These are phyloP conservation scores for Drepana arcuata DNA, from an alignment of 1,140 invertebrate species.

Conservation along the genomic window DNA sequence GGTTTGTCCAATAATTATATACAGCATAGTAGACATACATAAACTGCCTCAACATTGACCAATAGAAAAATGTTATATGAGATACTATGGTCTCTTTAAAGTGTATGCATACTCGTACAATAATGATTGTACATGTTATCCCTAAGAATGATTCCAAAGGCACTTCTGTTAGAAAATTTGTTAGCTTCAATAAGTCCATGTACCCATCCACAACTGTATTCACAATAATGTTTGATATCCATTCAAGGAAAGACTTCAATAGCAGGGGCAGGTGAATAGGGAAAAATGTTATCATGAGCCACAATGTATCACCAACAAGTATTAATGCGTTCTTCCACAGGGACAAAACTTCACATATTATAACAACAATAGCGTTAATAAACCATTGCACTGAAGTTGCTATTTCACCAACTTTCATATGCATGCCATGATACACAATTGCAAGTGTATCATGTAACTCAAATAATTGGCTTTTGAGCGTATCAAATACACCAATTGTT, in stretches of 20 bases:
- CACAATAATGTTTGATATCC: constrained; percentile 27
- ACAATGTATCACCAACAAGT: constrained; percentile 45
- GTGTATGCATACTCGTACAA: constrained; percentile 39
- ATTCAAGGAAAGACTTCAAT: constrained; percentile 24
- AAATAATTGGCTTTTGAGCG: constrained; percentile 20
- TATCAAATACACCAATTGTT: constrained; percentile 20
- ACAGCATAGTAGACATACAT: constrained; percentile 44
- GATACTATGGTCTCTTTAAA: constrained; percentile 35
- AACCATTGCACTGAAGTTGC: constrained; percentile 24
- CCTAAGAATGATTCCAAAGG: constrained; percentile 61
- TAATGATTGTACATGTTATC: constrained; percentile 41
- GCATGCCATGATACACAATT: constrained; percentile 17
- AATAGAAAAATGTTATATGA: constrained; percentile 33
- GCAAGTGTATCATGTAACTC: constrained; percentile 22
- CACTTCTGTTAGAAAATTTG: constrained; percentile 61
- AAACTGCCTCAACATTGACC: constrained; percentile 42
- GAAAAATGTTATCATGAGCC: constrained; percentile 55
- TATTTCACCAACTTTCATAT: constrained; percentile 15
- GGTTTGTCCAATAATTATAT: constrained; percentile 54
- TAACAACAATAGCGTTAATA: constrained; percentile 18
- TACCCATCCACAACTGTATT: constrained; percentile 32
- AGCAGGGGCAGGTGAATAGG: constrained; percentile 50
- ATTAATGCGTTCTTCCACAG: constrained; percentile 39
- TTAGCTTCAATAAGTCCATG: constrained; percentile 40
- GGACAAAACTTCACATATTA: constrained; percentile 32